Evolutionary conservation across 2,888 invertebrate genomes (phyloP).

Genomic region (Daptonema setosum): DNA sequence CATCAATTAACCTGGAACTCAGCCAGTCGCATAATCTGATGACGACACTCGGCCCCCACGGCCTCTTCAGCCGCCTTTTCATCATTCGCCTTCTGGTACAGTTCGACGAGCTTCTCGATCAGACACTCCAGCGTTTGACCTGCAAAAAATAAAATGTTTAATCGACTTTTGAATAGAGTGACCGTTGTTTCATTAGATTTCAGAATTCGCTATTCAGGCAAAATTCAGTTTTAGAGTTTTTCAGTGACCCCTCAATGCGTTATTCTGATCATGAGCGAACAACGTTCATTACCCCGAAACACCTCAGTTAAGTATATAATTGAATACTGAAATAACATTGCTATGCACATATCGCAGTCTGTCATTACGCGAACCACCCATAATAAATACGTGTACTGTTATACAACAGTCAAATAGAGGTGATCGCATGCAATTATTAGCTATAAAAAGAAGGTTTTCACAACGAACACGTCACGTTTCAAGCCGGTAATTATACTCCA

Average conservation of each 20-base stretch:
- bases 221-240: background rate
- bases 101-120: slow-evolving; percentile 37
- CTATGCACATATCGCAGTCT: too few species aligned
- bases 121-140: slow-evolving; percentile 52
- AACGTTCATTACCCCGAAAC: background rate
- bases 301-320: background rate
- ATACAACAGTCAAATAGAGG: too few species aligned
- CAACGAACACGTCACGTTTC: too few species aligned
- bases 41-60: slow-evolving; percentile 41
- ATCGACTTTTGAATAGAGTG: background rate
- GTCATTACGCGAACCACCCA: too few species aligned
- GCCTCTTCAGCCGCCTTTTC: slow-evolving; percentile 38
- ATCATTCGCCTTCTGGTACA: slow-evolving; percentile 5
- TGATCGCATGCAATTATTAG: too few species aligned
- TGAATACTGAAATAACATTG: too few species aligned
- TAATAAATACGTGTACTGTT: too few species aligned
- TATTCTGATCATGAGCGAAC: background rate
- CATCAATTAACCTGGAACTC: slow-evolving; percentile 54
- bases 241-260: background rate
- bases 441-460: too few species aligned
- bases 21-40: slow-evolving; percentile 56
- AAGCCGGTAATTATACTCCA: too few species aligned
- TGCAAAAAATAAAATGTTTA: background rate
- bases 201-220: background rate
- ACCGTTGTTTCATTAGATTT: background rate